Percentiles rank a stretch among this genome's conserved stretches.
These are phyloP conservation scores for Hycleus cichorii DNA, from an alignment of 1,140 invertebrate genomes.

Conservation along the genomic window DNA sequence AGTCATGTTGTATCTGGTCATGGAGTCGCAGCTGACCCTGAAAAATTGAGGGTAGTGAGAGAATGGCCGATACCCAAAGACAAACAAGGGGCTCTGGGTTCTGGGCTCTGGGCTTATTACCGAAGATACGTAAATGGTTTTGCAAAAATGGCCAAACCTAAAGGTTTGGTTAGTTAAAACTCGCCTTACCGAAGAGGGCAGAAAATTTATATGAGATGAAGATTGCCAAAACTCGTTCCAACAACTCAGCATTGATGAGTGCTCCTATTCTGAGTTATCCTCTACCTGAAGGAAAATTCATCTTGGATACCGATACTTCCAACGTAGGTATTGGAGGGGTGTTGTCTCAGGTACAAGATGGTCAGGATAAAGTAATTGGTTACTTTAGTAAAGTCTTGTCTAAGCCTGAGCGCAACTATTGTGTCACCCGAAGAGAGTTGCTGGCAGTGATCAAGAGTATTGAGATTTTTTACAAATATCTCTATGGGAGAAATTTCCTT, in stretches of 20 bases:
- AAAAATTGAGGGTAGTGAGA: slow-evolving; percentile 19
- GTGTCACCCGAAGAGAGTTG: slow-evolving; percentile 39
- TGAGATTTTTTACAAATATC: slow-evolving; percentile 33
- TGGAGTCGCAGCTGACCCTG: slow-evolving; percentile 19
- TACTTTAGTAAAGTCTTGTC: slow-evolving; percentile 32
- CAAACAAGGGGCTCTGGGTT: too few relatives aligned
- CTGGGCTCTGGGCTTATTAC: slow-evolving; percentile 24
- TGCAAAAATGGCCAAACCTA: not conserved
- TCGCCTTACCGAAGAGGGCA: slow-evolving; percentile 1
- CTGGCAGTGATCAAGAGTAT: slow-evolving; percentile 41
- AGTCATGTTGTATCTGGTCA: slow-evolving; percentile 22
- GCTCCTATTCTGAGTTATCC: slow-evolving; percentile 25
- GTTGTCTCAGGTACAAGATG: slow-evolving; percentile 20
- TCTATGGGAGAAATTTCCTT: slow-evolving; percentile 19
- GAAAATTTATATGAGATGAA: slow-evolving; percentile 19
- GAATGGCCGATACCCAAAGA: slow-evolving; percentile 21
- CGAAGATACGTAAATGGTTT: slow-evolving; percentile 15
- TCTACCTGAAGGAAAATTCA: slow-evolving; percentile 20
- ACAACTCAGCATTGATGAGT: slow-evolving; percentile 3
- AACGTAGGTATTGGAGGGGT: slow-evolving; percentile 20
- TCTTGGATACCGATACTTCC: slow-evolving; percentile 23
- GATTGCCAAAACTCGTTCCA: not conserved
- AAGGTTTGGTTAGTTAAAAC: too few relatives aligned
- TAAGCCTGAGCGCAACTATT: slow-evolving; percentile 39
- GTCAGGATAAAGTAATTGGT: slow-evolving; percentile 20